phyloP scores from a whole-genome alignment of 2,888 invertebrate species.

The Buathra laborator region DNA sequence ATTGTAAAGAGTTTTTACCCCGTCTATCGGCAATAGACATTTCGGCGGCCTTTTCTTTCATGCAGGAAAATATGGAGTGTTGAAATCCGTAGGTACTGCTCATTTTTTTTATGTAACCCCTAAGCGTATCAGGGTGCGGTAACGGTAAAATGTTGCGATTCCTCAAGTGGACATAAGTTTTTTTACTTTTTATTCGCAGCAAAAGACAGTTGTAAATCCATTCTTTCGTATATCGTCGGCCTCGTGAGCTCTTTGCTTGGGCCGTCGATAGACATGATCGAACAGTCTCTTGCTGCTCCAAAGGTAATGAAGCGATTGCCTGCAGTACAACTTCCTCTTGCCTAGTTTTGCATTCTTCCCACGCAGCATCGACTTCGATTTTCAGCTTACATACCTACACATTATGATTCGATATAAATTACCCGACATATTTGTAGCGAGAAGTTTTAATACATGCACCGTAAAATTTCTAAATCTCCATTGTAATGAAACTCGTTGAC shows the following conservation, averaged over 20 bases:
- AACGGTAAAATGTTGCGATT: too few relatives aligned
- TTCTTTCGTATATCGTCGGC: neutral
- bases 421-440: too few relatives aligned
- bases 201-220: too few relatives aligned
- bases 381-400: neutral
- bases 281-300: constrained; percentile 38
- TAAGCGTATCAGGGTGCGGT: too few relatives aligned
- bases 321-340: constrained; percentile 29
- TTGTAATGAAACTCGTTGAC: too few relatives aligned
- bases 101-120: too few relatives aligned
- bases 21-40: neutral
- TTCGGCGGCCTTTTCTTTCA: neutral
- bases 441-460: too few relatives aligned
- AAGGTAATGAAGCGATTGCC: constrained; percentile 41
- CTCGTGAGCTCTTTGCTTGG: neutral
- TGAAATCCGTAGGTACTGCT: too few relatives aligned
- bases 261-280: constrained; percentile 35
- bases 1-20: neutral
- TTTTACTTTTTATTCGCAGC: too few relatives aligned
- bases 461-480: too few relatives aligned
- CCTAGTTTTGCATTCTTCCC: neutral
- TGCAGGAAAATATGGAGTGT: neutral
- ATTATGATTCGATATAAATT: neutral
- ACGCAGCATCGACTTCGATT: neutral
- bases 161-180: too few relatives aligned